phyloP scores from a whole-genome alignment of 1,140 invertebrate species.

The Branchinecta lindahli region DNA sequence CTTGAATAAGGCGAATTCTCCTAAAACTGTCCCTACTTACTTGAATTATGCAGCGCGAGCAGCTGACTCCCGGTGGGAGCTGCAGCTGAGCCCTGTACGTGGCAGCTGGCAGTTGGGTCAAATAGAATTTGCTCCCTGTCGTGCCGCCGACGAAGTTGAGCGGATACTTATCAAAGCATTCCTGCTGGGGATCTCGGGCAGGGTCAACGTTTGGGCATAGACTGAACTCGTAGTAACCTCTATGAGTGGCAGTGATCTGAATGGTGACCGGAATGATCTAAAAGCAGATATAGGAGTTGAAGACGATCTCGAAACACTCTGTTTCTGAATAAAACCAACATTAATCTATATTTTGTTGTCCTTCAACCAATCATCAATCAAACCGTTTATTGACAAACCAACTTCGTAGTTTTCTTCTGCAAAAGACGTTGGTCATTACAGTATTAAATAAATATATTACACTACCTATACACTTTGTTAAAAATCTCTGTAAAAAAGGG shows the following conservation, averaged over 20 bases:
- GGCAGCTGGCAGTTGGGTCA: slow-evolving; percentile 13
- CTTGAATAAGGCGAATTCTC: too few relatives aligned
- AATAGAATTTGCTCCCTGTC: slow-evolving; percentile 3
- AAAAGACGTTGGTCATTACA: too few relatives aligned
- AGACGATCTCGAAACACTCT: not conserved
- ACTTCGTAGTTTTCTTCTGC: too few relatives aligned
- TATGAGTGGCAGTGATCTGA: slow-evolving; percentile 23
- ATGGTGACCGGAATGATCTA: slow-evolving; percentile 20
- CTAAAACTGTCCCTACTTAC: not conserved
- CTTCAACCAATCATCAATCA: too few relatives aligned
- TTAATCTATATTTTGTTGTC: too few relatives aligned
- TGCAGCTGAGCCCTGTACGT: slow-evolving; percentile 18
- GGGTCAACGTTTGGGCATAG: slow-evolving; percentile 24
- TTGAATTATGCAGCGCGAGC: slow-evolving; percentile 25
- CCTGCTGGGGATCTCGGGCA: slow-evolving; percentile 23
- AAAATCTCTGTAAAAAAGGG: too few relatives aligned
- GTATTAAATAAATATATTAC: too few relatives aligned
- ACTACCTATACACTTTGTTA: too few relatives aligned
- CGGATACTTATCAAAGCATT: slow-evolving; percentile 23
- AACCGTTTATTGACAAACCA: too few relatives aligned
- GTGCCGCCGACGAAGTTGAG: not conserved
- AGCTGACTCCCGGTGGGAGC: slow-evolving; percentile 23
- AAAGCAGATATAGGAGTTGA: not conserved
- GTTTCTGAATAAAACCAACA: too few relatives aligned
- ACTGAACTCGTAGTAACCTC: slow-evolving; percentile 25